These are phyloP conservation scores for Anguilla rostrata DNA, from an alignment of 2,113 vertebrate genomes.

Conservation along the genomic window DNA sequence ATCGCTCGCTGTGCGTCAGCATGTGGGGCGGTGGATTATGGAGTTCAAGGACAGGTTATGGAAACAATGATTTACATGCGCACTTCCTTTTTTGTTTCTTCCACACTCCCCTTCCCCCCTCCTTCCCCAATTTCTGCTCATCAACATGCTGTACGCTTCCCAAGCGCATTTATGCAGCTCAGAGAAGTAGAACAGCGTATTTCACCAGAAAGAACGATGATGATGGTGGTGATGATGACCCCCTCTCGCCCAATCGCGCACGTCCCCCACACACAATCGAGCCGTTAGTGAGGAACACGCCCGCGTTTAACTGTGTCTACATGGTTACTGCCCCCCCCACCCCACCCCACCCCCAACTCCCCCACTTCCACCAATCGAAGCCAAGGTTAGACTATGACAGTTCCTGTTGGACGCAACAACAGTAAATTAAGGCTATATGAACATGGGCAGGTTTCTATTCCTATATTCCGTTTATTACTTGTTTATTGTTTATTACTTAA, in stretches of 20 bases:
- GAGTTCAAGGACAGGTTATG: neutral
- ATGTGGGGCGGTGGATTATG: neutral
- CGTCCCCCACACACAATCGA: neutral
- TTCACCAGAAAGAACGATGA: no score
- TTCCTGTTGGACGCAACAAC: slow-evolving; percentile 1
- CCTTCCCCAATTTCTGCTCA: no score
- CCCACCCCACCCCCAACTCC: no score
- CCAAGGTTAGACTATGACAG: neutral
- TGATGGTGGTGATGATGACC: neutral
- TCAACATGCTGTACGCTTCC: no score
- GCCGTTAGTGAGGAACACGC: neutral
- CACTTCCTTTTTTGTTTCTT: neutral
- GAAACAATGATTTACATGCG: neutral
- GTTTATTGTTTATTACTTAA: slow-evolving; percentile 9
- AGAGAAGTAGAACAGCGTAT: no score
- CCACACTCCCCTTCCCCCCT: no score
- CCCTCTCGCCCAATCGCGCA: neutral
- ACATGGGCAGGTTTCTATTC: neutral
- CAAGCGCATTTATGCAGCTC: no score
- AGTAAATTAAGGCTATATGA: neutral
- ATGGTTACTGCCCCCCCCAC: neutral
- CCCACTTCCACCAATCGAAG: neutral
- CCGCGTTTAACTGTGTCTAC: neutral
- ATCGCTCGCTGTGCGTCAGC: neutral
- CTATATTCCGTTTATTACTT: neutral